Base-by-base conservation (phyloP, 2,113 vertebrate species). In the Cnemophilus loriae region DNA sequence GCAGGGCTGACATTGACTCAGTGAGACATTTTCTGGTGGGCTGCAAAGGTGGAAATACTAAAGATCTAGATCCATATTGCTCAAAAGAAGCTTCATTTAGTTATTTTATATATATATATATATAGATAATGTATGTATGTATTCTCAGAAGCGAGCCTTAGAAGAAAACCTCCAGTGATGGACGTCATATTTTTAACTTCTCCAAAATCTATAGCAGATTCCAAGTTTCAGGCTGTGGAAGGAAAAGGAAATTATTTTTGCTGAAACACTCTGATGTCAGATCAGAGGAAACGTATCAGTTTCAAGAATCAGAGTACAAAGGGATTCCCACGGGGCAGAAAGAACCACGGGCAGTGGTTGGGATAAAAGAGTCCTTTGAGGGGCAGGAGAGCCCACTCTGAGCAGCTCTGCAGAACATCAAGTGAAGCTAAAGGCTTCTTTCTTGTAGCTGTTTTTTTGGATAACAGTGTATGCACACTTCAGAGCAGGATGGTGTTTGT, bases 271-370 rank as follows among this genome's bases (percentile, higher is more conserved):
- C 95, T 95, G 90, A 89, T 95, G 92, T 90, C 84, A 90, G 95
- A 95, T 91, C 86, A 93, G 89, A 96, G 75, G 87, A 71, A 93
- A 79, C 1, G 6, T 74, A 95, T 84, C 88, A 59, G 85, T 90
- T 95, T 94, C 91, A 86, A 77, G 86, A 56, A 86, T 56, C 70
- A 24, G 42, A 97, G 87, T 93, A 94, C 85, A 94, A 97, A 96
- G 83, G 41, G 59, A 92, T 84, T 88, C 92, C 94, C 87, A 85
- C 0, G 14, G 69, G 87, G 89, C 75, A 93, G 56, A 93, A 67
- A 83, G 82, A 89, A 93, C 86, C 76, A 76, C 4, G 33, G 81
- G 93, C 89, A 89, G 64, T 71, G 67, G 47, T 46, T 60, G 79
- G 84, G 86, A 95, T 91, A 68, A 96, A 65, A 95, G 82, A 80